Conservation (phyloP, 2,888 invertebrate species). For the Argyresthia albistria region DNA sequence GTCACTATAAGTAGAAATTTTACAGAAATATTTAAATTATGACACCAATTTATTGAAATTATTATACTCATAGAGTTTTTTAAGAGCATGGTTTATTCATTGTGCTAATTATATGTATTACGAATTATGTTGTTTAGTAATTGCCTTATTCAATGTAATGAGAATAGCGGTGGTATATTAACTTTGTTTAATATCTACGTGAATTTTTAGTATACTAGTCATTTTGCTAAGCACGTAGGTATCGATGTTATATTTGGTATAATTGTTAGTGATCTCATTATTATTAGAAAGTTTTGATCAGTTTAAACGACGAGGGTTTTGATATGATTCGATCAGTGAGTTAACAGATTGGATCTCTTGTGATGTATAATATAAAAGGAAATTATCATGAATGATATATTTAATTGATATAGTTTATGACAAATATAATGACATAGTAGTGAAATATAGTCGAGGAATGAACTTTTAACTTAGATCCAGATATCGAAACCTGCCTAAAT, state of each 20-base stretch:
- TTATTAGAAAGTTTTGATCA: neutral
- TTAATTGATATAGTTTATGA: no score
- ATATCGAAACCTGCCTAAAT: no score
- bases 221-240: neutral
- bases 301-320: no score
- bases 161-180: neutral
- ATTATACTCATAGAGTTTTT: neutral
- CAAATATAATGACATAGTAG: no score
- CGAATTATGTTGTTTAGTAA: neutral
- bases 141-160: neutral
- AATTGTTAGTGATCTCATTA: conserved; percentile 2
- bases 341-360: no score
- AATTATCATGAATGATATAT: no score
- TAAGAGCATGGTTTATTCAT: conserved; percentile 2
- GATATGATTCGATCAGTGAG: no score
- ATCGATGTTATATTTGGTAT: neutral
- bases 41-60: conserved; percentile 2
- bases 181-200: conserved; percentile 1
- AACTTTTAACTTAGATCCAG: no score
- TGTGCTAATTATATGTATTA: neutral
- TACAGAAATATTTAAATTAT: neutral
- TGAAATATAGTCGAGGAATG: no score
- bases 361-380: no score
- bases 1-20: neutral
- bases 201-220: neutral